Evolutionary conservation across 2,113 vertebrate genomes (phyloP).

Genomic region (Myrmecophaga tridactyla): DNA sequence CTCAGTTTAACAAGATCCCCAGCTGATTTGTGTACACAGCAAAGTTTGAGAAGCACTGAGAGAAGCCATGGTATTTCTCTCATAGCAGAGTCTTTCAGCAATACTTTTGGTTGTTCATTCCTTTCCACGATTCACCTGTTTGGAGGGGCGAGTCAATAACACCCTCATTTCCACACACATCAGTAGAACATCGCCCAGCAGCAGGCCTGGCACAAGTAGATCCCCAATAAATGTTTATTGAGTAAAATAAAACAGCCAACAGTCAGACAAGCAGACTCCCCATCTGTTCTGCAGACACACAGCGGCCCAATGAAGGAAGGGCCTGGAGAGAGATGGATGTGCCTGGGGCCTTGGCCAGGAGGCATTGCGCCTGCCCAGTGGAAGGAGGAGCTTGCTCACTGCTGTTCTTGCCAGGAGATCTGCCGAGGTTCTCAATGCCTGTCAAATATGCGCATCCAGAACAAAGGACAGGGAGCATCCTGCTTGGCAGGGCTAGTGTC

Average conservation of each 20-base stretch:
- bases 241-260: slow-evolving; percentile 60
- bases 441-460: background rate
- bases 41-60: background rate
- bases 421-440: background rate
- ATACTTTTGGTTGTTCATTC: background rate
- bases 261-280: slow-evolving; percentile 56
- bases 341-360: slow-evolving; percentile 52
- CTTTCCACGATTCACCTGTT: background rate
- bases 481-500: background rate
- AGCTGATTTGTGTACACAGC: background rate
- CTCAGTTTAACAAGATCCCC: background rate
- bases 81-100: background rate
- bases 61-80: background rate
- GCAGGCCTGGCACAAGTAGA: slow-evolving; percentile 50
- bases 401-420: slow-evolving; percentile 34
- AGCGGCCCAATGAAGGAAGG: slow-evolving; percentile 34
- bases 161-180: too few relatives aligned
- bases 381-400: background rate
- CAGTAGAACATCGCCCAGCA: background rate
- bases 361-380: background rate
- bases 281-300: slow-evolving; percentile 65
- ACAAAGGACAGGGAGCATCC: slow-evolving; percentile 16
- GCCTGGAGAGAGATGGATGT: slow-evolving; percentile 62
- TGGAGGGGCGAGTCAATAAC: background rate
- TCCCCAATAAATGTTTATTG: slow-evolving; percentile 68